Evolutionary conservation across 2,888 invertebrate species (phyloP), one percentile per base, ranked within the genome.

Genomic region (Andrena trimmerana): DNA sequence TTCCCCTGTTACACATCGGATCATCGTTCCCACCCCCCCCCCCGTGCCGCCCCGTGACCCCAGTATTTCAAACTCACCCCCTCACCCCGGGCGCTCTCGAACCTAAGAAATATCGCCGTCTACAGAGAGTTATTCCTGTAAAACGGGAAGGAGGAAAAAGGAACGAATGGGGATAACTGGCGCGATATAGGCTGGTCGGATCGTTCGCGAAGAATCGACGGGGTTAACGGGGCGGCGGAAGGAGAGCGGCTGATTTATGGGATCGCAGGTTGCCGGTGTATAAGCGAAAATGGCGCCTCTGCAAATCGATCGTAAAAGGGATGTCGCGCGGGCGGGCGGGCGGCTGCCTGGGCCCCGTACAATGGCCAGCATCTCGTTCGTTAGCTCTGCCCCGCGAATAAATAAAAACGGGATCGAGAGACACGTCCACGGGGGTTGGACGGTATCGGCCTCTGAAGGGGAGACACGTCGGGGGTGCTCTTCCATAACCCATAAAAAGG

Each of bases 401-500:
- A 90, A 90, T 86, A 89, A 86, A 89, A 88, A 86, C 86, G 86
- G 81, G 83, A 87, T 76, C 85, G 76, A 66, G 84, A 85, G 84
- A 80, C 74, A 80, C 75, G 81, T 67, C 57, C 59, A 57, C 20
- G 57, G 67, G 69, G 84, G 86, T 70, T 83, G 79, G 76, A 57
- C 72, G 70, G 62, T 72, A 87, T 87, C 86, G 82, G 59, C 63
- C 31, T 67, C 73, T 63, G 70, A 80, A 73, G 81, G 85, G 84
- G 81, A 80, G 75, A 74, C 73, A 57, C 78, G 77, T 77, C 74
- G 13, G 48, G 36, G 84, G 78, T 81, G 76, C 85, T 87, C 78
- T 86, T 88, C 88, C 82, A 74, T 88, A 83, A 88, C 84, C 88
- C 80, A 87, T 88, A 87, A 90, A 87, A 90, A 90, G 89, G 88